Conservation (phyloP, 2,113 vertebrate genomes). For the Aegithalos caudatus region DNA sequence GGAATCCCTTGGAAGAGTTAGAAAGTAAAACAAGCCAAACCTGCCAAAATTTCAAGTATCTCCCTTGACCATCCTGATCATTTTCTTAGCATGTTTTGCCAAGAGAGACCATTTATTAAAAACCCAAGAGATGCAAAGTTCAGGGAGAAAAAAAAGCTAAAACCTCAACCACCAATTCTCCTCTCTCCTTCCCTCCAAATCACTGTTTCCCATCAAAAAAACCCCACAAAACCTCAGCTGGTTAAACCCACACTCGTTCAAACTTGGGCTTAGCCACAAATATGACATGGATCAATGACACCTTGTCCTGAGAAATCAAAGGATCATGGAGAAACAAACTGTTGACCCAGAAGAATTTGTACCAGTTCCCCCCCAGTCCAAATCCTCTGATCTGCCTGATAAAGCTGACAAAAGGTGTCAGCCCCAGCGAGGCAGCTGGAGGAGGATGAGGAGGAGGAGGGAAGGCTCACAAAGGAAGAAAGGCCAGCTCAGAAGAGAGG, state of each 20-base stretch:
- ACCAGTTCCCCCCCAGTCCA: slow-evolving; percentile 74
- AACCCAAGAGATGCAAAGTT: neutral
- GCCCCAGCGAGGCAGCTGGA: slow-evolving; percentile 57
- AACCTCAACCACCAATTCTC: neutral
- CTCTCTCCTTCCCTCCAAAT: neutral
- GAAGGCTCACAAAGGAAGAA: slow-evolving; percentile 21
- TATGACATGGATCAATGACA: slow-evolving; percentile 77
- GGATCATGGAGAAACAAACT: slow-evolving; percentile 80
- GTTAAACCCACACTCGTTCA: neutral
- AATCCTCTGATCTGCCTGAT: slow-evolving; percentile 72
- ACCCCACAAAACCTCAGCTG: neutral
- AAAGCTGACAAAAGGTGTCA: slow-evolving; percentile 81
- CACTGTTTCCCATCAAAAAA: neutral
- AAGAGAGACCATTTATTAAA: neutral
- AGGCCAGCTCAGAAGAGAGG: neutral
- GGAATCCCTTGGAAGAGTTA: neutral
- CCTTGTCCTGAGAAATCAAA: slow-evolving; percentile 84
- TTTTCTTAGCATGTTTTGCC: neutral
- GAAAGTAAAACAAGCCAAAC: neutral
- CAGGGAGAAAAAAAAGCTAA: neutral
- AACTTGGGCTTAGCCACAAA: neutral
- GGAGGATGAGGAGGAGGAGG: neutral
- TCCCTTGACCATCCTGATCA: neutral
- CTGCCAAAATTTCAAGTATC: neutral
- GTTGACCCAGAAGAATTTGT: slow-evolving; percentile 84